Conservation (phyloP, 30 jellyfish, hydroid and myxozoan species). For the Mastigias papua region DNA sequence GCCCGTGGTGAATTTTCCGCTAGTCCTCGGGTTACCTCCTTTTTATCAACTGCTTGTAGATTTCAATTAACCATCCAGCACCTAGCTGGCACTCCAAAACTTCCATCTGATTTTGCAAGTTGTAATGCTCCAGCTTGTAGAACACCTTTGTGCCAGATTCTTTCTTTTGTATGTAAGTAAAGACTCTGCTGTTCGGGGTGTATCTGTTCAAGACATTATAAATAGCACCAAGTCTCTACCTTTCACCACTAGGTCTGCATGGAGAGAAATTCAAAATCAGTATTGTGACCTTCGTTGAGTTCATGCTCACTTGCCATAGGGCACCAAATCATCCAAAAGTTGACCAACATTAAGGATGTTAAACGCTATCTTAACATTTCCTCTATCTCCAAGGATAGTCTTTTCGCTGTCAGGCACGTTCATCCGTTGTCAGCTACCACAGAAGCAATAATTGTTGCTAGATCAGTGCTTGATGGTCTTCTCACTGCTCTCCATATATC, state of each 20-base stretch:
- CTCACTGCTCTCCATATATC: conserved; percentile 75
- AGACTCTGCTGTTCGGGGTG: background rate
- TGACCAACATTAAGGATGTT: conserved; percentile 5
- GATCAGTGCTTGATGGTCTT: conserved; percentile 39
- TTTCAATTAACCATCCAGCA: conserved; percentile 29
- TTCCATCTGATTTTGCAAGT: conserved; percentile 45
- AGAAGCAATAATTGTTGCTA: conserved; percentile 44
- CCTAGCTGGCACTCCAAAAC: conserved; percentile 45
- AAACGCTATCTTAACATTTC: background rate
- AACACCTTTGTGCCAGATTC: background rate
- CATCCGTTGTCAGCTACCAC: background rate
- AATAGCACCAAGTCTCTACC: background rate
- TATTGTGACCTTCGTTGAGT: background rate
- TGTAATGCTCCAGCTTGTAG: background rate
- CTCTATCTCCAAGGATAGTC: conserved; percentile 3
- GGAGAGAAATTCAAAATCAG: background rate
- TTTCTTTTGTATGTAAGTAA: background rate
- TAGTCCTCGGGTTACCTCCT: conserved; percentile 51
- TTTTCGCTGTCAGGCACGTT: background rate
- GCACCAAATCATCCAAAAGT: conserved; percentile 2
- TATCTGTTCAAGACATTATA: background rate
- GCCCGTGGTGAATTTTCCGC: conserved; percentile 57
- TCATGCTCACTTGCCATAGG: background rate
- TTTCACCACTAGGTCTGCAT: background rate
- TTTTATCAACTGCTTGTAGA: conserved; percentile 61